Percentiles rank a stretch among this genome's conserved stretches.
Conservation (phyloP, 2,888 invertebrate genomes). For the Cheilosia variabilis region DNA sequence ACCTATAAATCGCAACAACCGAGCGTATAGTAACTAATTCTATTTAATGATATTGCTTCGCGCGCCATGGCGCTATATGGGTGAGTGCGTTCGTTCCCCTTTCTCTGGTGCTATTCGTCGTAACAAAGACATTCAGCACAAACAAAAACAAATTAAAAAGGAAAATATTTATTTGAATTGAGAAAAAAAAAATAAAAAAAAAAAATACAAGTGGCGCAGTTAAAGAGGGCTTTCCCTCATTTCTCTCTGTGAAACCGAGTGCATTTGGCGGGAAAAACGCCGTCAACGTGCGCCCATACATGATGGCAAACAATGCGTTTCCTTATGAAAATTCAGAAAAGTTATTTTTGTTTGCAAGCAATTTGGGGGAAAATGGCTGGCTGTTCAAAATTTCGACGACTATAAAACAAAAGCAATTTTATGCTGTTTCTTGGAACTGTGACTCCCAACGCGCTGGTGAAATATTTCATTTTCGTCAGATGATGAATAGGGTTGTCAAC, state of each 20-base stretch:
- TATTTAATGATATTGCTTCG: slow-evolving; percentile 52
- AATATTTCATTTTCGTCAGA: slow-evolving; percentile 6
- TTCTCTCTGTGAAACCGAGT: slow-evolving; percentile 26
- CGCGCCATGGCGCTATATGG: slow-evolving; percentile 48
- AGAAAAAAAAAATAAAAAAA: no score
- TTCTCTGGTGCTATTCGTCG: slow-evolving; percentile 15
- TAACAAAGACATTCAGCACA: slow-evolving; percentile 34
- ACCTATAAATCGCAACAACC: slow-evolving; percentile 57
- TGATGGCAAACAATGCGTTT: slow-evolving; percentile 31
- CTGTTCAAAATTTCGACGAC: slow-evolving; percentile 31
- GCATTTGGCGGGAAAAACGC: slow-evolving; percentile 32
- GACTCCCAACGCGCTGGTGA: slow-evolving; percentile 4
- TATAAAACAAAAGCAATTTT: slow-evolving; percentile 31
- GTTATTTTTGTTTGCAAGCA: slow-evolving; percentile 3
- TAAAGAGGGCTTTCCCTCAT: slow-evolving; percentile 5
- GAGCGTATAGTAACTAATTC: slow-evolving; percentile 47
- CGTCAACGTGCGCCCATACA: not conserved
- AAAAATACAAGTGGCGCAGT: slow-evolving; percentile 22
- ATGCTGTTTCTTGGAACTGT: slow-evolving; percentile 12
- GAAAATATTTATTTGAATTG: slow-evolving; percentile 12
- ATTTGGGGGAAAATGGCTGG: slow-evolving; percentile 24
- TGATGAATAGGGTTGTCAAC: slow-evolving; percentile 20
- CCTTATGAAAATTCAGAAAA: slow-evolving; percentile 28
- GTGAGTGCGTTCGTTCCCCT: slow-evolving; percentile 46
- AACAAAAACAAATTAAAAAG: not conserved